These are phyloP conservation scores for Lophura swinhoii DNA, from an alignment of 2,797 vertebrate genomes.

Conservation along the genomic window DNA sequence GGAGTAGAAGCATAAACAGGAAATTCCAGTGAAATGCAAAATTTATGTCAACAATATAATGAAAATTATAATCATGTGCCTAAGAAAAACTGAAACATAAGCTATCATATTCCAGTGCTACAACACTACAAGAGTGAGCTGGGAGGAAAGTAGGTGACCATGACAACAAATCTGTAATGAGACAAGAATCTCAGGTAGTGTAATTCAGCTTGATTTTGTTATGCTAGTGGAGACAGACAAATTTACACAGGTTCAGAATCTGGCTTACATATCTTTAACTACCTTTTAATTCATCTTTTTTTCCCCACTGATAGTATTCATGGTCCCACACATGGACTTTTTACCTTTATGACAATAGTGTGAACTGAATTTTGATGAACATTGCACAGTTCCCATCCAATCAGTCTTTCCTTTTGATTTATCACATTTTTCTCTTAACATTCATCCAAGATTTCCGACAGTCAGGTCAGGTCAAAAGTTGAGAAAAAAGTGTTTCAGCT, in stretches of 20 bases:
- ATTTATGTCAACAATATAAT: not conserved
- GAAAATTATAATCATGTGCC: not conserved
- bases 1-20: not conserved
- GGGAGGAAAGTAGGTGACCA: not conserved
- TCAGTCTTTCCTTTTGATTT: not conserved
- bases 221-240: not conserved
- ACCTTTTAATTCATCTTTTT: not conserved
- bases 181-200: not conserved
- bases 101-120: not conserved
- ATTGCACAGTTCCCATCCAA: not conserved
- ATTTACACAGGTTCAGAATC: not conserved
- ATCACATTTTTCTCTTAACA: not conserved
- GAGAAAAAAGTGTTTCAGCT: conserved; percentile 15
- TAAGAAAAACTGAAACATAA: not conserved
- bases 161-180: not conserved
- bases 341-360: not conserved
- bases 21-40: not conserved
- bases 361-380: conserved; percentile 20
- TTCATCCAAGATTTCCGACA: not conserved
- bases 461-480: conserved; percentile 31
- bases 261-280: not conserved
- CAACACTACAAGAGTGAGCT: not conserved
- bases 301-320: not conserved
- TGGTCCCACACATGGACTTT: not conserved
- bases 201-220: not conserved